Evolutionary conservation across 2,888 invertebrate species (phyloP).

Genomic region (Andrena hattorfiana): DNA sequence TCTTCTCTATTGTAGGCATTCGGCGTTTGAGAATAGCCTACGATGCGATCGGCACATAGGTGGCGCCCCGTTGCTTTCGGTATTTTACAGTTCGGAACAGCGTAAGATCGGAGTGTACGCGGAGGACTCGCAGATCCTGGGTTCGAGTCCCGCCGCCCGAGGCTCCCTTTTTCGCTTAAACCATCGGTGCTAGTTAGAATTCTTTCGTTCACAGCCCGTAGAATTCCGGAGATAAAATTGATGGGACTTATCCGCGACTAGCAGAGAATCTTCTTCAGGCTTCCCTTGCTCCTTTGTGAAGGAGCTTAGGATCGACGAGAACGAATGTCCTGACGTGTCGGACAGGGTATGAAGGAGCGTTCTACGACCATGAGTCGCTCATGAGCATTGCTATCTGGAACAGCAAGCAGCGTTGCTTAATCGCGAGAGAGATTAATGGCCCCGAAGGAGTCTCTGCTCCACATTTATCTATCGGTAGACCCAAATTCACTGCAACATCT

Average conservation of each 20-base stretch:
- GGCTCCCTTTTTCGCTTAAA: too few relatives aligned
- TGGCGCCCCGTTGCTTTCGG: too few relatives aligned
- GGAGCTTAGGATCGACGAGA: slow-evolving; percentile 20
- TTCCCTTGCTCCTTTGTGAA: slow-evolving; percentile 11
- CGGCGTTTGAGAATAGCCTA: too few relatives aligned
- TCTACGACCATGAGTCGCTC: not conserved
- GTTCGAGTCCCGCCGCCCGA: too few relatives aligned
- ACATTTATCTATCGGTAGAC: not conserved
- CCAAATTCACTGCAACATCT: slow-evolving; percentile 18
- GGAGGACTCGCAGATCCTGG: too few relatives aligned
- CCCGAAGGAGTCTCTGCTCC: not conserved
- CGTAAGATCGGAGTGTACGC: too few relatives aligned
- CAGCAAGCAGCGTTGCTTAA: not conserved
- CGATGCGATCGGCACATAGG: too few relatives aligned
- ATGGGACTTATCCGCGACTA: not conserved
- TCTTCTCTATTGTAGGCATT: too few relatives aligned
- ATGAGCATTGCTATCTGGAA: not conserved
- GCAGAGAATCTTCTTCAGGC: not conserved
- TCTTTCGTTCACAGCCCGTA: not conserved
- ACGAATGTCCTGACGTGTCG: slow-evolving; percentile 38
- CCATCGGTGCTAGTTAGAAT: not conserved
- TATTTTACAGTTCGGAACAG: too few relatives aligned
- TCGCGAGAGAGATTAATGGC: not conserved
- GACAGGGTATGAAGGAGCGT: slow-evolving; percentile 2
- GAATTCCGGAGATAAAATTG: slow-evolving; percentile 1